Percentiles rank a stretch among this genome's conserved stretches.
These are phyloP conservation scores for Protodeltote pygarga DNA, from an alignment of 2,888 invertebrate species.

Conservation along the genomic window DNA sequence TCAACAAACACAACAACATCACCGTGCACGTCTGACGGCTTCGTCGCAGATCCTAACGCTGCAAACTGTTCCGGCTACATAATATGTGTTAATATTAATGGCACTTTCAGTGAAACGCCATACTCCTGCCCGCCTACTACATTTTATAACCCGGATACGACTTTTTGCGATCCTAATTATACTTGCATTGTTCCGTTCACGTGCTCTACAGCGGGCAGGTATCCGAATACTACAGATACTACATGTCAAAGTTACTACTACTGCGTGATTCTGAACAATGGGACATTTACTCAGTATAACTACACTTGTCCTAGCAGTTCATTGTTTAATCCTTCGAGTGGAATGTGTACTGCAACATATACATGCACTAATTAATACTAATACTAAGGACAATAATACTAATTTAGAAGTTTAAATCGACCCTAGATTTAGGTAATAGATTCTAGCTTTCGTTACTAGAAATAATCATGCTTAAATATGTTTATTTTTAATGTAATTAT, in stretches of 20 bases:
- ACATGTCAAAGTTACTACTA: slow-evolving; percentile 75
- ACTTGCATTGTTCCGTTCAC: slow-evolving; percentile 62
- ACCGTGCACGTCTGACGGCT: slow-evolving; percentile 28
- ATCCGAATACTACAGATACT: slow-evolving; percentile 68
- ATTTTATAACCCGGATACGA: slow-evolving; percentile 69
- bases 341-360: slow-evolving; percentile 71
- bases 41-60: slow-evolving; percentile 60
- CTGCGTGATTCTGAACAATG: slow-evolving; percentile 65
- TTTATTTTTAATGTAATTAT: too few species aligned
- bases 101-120: slow-evolving; percentile 61
- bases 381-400: too few species aligned
- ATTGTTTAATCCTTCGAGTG: slow-evolving; percentile 70
- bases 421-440: too few species aligned
- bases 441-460: too few species aligned
- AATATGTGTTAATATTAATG: slow-evolving; percentile 66
- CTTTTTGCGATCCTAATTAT: slow-evolving; percentile 70
- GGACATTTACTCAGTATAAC: slow-evolving; percentile 61
- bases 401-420: too few species aligned
- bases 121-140: slow-evolving; percentile 67
- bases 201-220: slow-evolving; percentile 74
- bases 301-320: slow-evolving; percentile 79
- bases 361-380: slow-evolving; percentile 57
- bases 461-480: too few species aligned
- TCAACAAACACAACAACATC: slow-evolving; percentile 4
- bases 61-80: slow-evolving; percentile 71